Conservation (phyloP, 2,888 invertebrate genomes). For the Hylaea fasciaria region DNA sequence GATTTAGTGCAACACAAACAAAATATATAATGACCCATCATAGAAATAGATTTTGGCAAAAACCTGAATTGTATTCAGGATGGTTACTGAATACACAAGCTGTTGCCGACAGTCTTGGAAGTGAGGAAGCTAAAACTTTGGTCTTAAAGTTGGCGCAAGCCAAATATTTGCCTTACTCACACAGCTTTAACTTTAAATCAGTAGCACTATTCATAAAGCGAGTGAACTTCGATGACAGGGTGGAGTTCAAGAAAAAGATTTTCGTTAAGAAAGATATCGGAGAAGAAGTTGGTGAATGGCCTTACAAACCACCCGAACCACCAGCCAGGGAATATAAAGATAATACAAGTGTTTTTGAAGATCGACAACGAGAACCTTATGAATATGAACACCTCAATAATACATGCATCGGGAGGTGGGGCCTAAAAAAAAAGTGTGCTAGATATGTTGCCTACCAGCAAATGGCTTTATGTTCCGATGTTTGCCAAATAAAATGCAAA, state of each 20-base stretch:
- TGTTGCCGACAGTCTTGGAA: conserved; percentile 38
- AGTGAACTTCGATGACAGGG: conserved; percentile 40
- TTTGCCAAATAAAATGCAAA: background rate
- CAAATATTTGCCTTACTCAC: conserved; percentile 29
- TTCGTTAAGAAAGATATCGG: conserved; percentile 50
- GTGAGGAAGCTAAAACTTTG: conserved; percentile 44
- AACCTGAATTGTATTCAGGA: conserved; percentile 47
- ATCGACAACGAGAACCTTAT: conserved; percentile 20
- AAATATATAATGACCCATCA: conserved; percentile 43
- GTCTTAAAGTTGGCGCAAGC: conserved; percentile 44
- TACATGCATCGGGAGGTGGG: too few species aligned
- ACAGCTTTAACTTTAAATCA: conserved; percentile 42
- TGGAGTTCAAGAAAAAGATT: conserved; percentile 45
- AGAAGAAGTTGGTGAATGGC: conserved; percentile 43
- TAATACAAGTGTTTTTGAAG: conserved; percentile 41
- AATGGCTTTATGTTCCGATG: conserved; percentile 1
- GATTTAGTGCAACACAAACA: conserved; percentile 40
- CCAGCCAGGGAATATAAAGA: conserved; percentile 20
- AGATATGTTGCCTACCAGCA: too few species aligned
- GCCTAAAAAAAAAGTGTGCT: too few species aligned
- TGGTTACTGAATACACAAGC: conserved; percentile 42
- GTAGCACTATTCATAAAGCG: conserved; percentile 48
- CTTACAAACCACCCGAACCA: conserved; percentile 47
- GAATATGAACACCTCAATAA: conserved; percentile 23
- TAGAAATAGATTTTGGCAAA: conserved; percentile 42